A percentile compares a stretch with the other conserved stretches of the same genome.
phyloP scores from a whole-genome alignment of 1,140 invertebrate genomes.

The Ceratosolen solmsi region DNA sequence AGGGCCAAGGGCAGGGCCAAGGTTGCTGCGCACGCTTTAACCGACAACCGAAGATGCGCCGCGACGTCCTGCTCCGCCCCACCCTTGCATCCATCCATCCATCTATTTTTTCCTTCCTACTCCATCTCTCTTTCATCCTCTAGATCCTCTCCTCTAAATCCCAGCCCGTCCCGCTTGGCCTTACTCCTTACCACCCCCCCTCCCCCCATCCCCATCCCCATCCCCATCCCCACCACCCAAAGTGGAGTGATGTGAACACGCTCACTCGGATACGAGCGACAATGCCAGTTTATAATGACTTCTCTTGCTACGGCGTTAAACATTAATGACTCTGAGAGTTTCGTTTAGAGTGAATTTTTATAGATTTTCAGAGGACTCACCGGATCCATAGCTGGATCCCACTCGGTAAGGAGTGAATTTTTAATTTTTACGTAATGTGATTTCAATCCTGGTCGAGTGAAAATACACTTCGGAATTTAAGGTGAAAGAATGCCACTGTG shows the following conservation, averaged over 20 bases:
- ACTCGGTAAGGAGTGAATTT: slow-evolving; percentile 21
- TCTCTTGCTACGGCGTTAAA: not conserved
- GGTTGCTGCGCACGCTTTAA: too few relatives aligned
- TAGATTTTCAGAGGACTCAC: not conserved
- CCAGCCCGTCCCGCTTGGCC: not conserved
- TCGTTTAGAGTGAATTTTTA: slow-evolving; percentile 17
- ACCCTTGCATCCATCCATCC: too few relatives aligned
- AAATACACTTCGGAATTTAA: not conserved
- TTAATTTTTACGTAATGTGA: slow-evolving; percentile 23
- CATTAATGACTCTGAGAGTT: slow-evolving; percentile 7
- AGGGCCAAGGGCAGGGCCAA: not conserved
- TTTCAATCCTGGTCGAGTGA: slow-evolving; percentile 24
- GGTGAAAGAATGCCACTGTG: slow-evolving; percentile 8
- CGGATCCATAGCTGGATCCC: not conserved
- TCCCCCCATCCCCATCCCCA: not conserved
- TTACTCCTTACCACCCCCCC: not conserved
- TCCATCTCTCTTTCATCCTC: not conserved
- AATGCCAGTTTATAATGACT: not conserved
- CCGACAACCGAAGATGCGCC: too few relatives aligned
- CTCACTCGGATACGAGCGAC: not conserved
- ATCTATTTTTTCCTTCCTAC: too few relatives aligned
- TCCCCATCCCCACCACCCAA: not conserved
- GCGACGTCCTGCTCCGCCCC: too few relatives aligned
- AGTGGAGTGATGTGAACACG: not conserved
- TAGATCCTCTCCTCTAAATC: not conserved